These are phyloP conservation scores for Catharus fuscescens DNA, from an alignment of 2,113 vertebrate species.

Conservation along the genomic window DNA sequence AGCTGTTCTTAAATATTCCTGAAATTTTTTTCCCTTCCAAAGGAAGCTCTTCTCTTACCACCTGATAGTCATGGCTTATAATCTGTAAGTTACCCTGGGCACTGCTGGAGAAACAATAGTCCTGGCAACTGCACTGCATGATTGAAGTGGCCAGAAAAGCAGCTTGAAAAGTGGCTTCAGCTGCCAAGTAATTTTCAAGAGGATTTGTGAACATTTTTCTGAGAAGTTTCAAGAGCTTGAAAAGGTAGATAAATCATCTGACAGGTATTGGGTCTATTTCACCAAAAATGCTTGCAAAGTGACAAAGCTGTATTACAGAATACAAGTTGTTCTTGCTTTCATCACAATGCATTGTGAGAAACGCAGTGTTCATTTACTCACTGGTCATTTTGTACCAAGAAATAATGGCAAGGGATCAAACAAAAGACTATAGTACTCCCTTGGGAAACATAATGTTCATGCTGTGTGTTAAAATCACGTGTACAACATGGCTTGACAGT, in stretches of 20 bases:
- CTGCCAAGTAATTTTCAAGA: not conserved
- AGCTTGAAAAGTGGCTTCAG: not conserved
- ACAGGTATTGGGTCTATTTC: not conserved
- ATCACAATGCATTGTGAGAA: not conserved
- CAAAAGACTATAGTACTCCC: not conserved
- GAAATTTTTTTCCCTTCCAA: not conserved
- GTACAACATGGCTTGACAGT: not conserved
- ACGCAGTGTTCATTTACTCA: not conserved
- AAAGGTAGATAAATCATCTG: not conserved
- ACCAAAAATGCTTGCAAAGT: not conserved
- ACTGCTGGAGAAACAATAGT: not conserved
- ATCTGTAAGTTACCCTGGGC: not conserved
- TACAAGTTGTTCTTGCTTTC: not conserved
- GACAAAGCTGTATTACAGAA: not conserved
- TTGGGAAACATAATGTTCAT: not conserved
- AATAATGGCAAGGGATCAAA: slow-evolving; percentile 21
- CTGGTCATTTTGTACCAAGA: not conserved
- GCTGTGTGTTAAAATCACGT: not conserved
- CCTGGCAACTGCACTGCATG: not conserved
- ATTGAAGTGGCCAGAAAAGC: not conserved
- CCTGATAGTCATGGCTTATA: not conserved
- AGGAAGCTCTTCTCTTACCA: not conserved
- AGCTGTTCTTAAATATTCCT: not conserved
- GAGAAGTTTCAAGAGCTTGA: not conserved
- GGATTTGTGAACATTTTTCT: not conserved